These are phyloP conservation scores for Panorpa germanica DNA, from an alignment of 2,888 invertebrate species.

Conservation along the genomic window DNA sequence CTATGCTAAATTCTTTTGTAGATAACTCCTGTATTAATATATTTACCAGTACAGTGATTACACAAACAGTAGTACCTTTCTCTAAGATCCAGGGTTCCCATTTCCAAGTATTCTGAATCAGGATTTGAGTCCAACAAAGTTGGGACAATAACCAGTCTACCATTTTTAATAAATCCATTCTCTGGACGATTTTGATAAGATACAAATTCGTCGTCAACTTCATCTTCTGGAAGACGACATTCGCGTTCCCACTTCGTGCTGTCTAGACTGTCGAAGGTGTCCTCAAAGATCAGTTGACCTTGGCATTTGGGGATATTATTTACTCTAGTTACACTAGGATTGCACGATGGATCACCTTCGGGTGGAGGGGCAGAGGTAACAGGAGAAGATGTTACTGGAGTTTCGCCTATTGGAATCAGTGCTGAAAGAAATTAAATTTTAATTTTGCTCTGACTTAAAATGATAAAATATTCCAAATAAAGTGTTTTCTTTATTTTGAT, in stretches of 20 bases:
- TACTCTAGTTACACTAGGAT: constrained; percentile 21
- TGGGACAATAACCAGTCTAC: constrained; percentile 22
- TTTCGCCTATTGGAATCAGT: neutral
- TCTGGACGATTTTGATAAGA: constrained; percentile 21
- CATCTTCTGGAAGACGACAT: constrained; percentile 30
- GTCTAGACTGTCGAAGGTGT: constrained; percentile 32
- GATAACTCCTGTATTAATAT: too few relatives aligned
- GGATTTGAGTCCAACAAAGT: too few relatives aligned
- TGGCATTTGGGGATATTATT: constrained; percentile 24
- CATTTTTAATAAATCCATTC: constrained; percentile 19
- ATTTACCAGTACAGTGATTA: too few relatives aligned
- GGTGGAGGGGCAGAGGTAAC: constrained; percentile 5
- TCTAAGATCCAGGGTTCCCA: too few relatives aligned
- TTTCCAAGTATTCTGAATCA: too few relatives aligned
- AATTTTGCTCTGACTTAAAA: constrained; percentile 2
- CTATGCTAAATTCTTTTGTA: too few relatives aligned
- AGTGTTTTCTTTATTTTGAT: constrained; percentile 11
- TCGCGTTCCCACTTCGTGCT: constrained; percentile 34
- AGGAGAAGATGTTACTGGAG: neutral
- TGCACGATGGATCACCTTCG: constrained; percentile 17
- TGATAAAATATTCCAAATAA: neutral
- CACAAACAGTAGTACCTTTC: too few relatives aligned
- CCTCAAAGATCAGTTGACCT: constrained; percentile 36
- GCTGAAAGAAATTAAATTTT: constrained; percentile 9
- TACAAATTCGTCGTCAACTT: constrained; percentile 27